Base-by-base conservation (phyloP, 2,888 invertebrate species). In the Hymenopus coronatus region DNA sequence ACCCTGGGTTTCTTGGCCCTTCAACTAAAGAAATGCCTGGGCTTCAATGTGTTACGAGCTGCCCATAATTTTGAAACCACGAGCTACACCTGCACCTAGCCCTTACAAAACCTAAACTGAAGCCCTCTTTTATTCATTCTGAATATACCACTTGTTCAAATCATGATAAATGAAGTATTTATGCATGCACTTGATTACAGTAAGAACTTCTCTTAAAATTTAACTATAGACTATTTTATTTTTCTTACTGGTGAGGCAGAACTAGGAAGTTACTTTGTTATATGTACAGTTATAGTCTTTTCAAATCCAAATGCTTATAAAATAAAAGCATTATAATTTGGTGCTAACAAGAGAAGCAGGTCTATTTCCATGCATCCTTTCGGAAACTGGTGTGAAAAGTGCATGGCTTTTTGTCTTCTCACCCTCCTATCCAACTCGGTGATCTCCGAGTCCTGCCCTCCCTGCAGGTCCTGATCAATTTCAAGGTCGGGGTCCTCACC, bases 401-500 rank as follows among this genome's bases (percentile, higher is more conserved):
- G 90, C 33, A 54, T 82, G 25, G 14, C 30, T 8, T 30, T 70
- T 25, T 70, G 25, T 70, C 54, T 20, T 84, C 90, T 86, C 91
- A 94, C 94, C 93, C 94, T 94, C 91, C 96, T 95, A 93, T 97
- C 97, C 87, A 97, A 94, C 93, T 97, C 97, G 89, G 96, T 96
- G 90, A 95, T 94, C 70, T 94, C 91, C 83, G 91, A 90, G 27
- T 90, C 84, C 46, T 89, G 90, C n/a, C 89, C 89, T n/a, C 88
- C 90, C 89, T 89, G 91, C 90, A 88, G 90, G 90, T 83, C 91
- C 91, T 83, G 90, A 91, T 95, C 95, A 84, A 94, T 94, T 88
- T 96, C 95, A 90, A 94, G 93, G 91, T 95, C 96, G 2, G 95
- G 96, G 93, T 96, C 96, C 81, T 96, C 96, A 91, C 95, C 95